These are phyloP conservation scores for Pocota personata DNA, from an alignment of 2,888 invertebrate species.

Conservation along the genomic window DNA sequence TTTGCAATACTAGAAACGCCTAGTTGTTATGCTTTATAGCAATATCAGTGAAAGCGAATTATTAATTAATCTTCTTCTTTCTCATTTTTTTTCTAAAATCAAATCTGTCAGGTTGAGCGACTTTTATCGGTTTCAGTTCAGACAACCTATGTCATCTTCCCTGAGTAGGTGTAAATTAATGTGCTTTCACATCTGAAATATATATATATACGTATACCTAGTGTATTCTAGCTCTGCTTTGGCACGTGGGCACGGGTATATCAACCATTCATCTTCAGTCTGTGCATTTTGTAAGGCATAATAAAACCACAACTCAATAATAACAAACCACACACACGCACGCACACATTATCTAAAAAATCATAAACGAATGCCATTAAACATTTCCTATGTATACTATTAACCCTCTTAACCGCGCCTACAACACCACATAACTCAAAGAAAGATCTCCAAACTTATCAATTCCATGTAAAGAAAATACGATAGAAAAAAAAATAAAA, in stretches of 20 bases:
- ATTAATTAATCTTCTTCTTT: too few species aligned
- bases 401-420: constrained; percentile 53
- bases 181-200: neutral
- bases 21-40: too few species aligned
- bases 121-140: neutral
- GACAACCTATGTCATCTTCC: neutral
- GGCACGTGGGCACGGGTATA: constrained; percentile 37
- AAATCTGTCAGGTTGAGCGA: neutral
- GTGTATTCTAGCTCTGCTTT: neutral
- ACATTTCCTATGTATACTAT: constrained; percentile 49
- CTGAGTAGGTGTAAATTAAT: constrained; percentile 8
- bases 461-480: constrained; percentile 4
- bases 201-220: neutral
- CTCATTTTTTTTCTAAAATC: too few species aligned
- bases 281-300: neutral
- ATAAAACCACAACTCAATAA: neutral
- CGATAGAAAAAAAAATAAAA: neutral
- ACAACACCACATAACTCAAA: constrained; percentile 43
- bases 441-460: constrained; percentile 38
- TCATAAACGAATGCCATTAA: constrained; percentile 41
- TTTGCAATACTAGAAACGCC: too few species aligned
- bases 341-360: neutral
- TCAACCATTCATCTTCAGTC: constrained; percentile 12
- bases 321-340: neutral
- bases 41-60: too few species aligned